Evolutionary conservation across 1,140 invertebrate genomes (phyloP).

Genomic region (Oscheius sp.): DNA sequence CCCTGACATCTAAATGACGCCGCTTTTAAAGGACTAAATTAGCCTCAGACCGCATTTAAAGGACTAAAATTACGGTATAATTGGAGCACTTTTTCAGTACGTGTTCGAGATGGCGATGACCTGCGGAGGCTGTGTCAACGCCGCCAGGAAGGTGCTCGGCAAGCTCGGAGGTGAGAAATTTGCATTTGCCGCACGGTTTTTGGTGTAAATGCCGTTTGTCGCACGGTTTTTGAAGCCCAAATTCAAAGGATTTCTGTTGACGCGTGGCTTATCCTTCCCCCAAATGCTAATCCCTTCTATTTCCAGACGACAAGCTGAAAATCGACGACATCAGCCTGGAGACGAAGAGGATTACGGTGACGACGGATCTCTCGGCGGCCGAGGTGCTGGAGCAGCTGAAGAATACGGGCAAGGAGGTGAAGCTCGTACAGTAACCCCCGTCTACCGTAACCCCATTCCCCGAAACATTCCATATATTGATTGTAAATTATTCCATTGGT

Average conservation of each 20-base stretch:
- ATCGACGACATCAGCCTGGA: conserved; percentile 53
- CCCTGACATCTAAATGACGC: too few relatives aligned
- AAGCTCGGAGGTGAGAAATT: conserved; percentile 49
- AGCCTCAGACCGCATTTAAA: too few relatives aligned
- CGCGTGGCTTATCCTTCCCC: neutral
- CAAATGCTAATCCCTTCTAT: neutral
- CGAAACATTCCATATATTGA: too few relatives aligned
- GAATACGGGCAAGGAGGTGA: conserved; percentile 58
- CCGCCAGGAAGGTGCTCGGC: conserved; percentile 59
- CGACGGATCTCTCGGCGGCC: conserved; percentile 47
- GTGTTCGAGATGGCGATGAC: conserved; percentile 62
- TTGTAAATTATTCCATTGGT: too few relatives aligned
- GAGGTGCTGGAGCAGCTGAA: conserved; percentile 52
- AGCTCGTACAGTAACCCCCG: neutral
- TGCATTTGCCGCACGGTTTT: too few relatives aligned
- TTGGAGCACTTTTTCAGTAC: conserved; percentile 45
- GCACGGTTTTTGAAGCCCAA: neutral
- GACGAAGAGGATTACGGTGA: conserved; percentile 54
- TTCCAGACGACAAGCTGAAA: conserved; percentile 43
- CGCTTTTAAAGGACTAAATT: too few relatives aligned
- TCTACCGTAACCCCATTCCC: too few relatives aligned
- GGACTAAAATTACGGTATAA: too few relatives aligned
- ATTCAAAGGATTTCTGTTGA: too few relatives aligned
- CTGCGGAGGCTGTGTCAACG: conserved; percentile 61
- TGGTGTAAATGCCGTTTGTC: neutral